Base-by-base conservation (phyloP, 2,888 invertebrate species). In the Tridacna crocea region DNA sequence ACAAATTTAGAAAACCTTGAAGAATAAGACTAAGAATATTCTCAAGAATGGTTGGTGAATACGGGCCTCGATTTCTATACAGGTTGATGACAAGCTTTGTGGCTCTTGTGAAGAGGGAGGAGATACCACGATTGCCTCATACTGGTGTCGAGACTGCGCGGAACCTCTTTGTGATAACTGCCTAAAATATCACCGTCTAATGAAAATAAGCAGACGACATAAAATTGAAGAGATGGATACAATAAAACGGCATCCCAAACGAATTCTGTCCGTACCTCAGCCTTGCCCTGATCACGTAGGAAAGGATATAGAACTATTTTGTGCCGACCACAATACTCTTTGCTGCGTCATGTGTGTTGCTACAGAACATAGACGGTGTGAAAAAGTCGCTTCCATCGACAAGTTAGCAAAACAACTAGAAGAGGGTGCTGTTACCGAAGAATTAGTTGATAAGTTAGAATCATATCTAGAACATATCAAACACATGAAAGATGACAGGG, bases 301-400 rank as follows among this genome's bases (percentile, higher is more conserved):
- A 0, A 87, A 87, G 55, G 87, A 87, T 47, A 87, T 87, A 19
- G 87, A 87, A 66, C 76, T 87, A 27, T 87, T 87, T 74, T 87
- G 87, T 55, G 87, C 84, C 12, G 87, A 87, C 46, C 87, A 87
- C 65, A 87, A 87, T 70, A 80, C 80, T 0, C 77, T 87, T 0
- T 87, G 87, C 68, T 87, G 87, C 46, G 87, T 87, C 19, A 87
- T 87, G 87, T 87, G 87, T 61, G 87, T 87, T 4, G 87, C 87
- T 24, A 87, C 87, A 6, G 87, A 87, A 60, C 87, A 87, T 48
- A 66, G 87, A 13, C 76, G 87, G 36, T 87, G 87, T 51, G 87
- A 87, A 58, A 87, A 84, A 68, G 87, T 87, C 11, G 87, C 87
- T 11, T 87, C 87, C 46, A 87, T 87, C 66, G 87, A 87, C 27